These are phyloP conservation scores for Chrysolophus pictus DNA, from an alignment of 2,797 vertebrate genomes.

Conservation along the genomic window DNA sequence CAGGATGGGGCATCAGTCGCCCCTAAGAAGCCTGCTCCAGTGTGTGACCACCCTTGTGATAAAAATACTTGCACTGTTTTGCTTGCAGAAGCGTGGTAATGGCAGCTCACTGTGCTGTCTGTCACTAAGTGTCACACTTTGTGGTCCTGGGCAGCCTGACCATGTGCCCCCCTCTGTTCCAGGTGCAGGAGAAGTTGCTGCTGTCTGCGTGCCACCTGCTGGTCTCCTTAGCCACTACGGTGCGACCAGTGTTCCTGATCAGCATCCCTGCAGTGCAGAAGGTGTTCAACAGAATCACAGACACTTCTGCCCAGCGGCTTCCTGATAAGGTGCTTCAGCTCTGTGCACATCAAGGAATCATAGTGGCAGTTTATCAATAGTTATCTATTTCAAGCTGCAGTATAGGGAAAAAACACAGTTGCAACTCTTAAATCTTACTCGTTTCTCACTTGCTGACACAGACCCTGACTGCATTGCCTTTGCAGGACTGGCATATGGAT, in stretches of 20 bases:
- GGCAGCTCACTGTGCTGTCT: not conserved
- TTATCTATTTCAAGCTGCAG: not conserved
- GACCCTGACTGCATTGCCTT: not conserved
- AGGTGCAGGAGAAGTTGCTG: slow-evolving; percentile 97
- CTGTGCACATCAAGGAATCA: not conserved
- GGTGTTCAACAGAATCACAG: slow-evolving; percentile 93
- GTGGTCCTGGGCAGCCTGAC: not conserved
- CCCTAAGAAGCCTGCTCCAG: not conserved
- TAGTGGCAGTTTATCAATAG: not conserved
- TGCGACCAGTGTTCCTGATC: slow-evolving; percentile 94
- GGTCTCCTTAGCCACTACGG: slow-evolving; percentile 93
- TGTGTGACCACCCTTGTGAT: not conserved
- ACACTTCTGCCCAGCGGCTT: slow-evolving; percentile 88
- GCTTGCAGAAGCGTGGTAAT: not conserved
- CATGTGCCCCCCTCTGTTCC: not conserved
- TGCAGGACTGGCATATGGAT: not conserved
- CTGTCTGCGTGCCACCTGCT: slow-evolving; percentile 93
- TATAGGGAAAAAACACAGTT: not conserved
- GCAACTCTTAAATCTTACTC: not conserved
- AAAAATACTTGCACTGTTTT: not conserved
- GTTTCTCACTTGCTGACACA: not conserved
- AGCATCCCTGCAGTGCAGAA: slow-evolving; percentile 93
- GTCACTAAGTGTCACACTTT: accelerated
- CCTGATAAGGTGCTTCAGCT: slow-evolving; percentile 85
- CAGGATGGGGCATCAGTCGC: not conserved